Conservation (phyloP, 2,888 invertebrate genomes). For the Hirudinaria manillensis region DNA sequence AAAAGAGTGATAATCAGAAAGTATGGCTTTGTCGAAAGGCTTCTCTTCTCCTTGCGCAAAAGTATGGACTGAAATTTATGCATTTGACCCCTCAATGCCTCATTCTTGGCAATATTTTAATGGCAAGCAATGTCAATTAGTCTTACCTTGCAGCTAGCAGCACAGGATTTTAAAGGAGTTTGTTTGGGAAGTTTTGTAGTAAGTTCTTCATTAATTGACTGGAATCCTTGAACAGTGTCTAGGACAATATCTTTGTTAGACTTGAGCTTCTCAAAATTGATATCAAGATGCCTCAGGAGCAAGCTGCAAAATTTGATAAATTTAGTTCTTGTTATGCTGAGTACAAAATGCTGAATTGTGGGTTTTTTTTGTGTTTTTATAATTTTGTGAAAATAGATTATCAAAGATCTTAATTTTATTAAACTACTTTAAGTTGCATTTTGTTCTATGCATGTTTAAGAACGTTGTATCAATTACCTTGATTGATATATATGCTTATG, state of each 20-base stretch:
- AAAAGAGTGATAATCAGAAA: neutral
- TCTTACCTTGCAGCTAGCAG: slow-evolving; percentile 27
- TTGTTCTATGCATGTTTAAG: neutral
- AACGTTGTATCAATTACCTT: slow-evolving; percentile 48
- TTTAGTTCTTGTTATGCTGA: no score
- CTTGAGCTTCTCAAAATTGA: slow-evolving; percentile 45
- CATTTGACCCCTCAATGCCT: no score
- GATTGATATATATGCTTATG: slow-evolving; percentile 65
- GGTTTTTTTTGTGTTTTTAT: no score
- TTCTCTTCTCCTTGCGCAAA: no score
- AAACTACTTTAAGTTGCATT: neutral
- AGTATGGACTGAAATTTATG: no score
- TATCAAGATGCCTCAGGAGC: slow-evolving; percentile 58
- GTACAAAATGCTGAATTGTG: neutral
- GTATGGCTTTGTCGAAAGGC: neutral
- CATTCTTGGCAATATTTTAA: no score
- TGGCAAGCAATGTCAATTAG: neutral
- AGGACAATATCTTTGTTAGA: slow-evolving; percentile 54
- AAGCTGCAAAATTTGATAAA: slow-evolving; percentile 52
- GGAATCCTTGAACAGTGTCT: slow-evolving; percentile 58
- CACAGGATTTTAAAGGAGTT: neutral
- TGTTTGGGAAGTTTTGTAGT: neutral
- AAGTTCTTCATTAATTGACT: slow-evolving; percentile 53
- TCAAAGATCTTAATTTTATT: neutral
- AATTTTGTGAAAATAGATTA: neutral